Conservation (phyloP, 2,797 vertebrate species). For the Craterocephalus amniculus region DNA sequence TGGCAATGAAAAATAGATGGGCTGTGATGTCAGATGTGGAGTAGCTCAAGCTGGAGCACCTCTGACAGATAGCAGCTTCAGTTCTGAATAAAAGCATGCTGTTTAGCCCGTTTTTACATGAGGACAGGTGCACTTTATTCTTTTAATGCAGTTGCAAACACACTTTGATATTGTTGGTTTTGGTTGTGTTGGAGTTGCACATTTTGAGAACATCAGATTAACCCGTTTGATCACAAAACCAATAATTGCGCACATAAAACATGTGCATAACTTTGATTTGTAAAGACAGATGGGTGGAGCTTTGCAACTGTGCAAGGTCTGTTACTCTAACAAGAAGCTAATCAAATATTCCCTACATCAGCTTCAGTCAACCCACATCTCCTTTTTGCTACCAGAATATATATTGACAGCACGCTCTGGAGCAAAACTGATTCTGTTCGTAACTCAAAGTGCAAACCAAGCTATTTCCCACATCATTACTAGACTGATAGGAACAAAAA, state of each 20-base stretch:
- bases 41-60: constrained; percentile 69
- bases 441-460: constrained; percentile 31
- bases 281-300: constrained; percentile 40
- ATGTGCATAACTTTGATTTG: constrained; percentile 56
- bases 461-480: constrained; percentile 42
- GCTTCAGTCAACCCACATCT: constrained; percentile 56
- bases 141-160: constrained; percentile 31
- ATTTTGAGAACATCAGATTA: constrained; percentile 53
- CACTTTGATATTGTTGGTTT: constrained; percentile 27
- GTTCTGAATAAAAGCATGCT: constrained; percentile 40
- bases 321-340: constrained; percentile 30
- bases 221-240: constrained; percentile 42
- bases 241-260: constrained; percentile 49
- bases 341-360: constrained; percentile 63
- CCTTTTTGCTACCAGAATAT: constrained; percentile 63
- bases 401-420: constrained; percentile 38
- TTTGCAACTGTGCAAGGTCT: constrained; percentile 22
- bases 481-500: constrained; percentile 39
- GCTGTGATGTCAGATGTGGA: constrained; percentile 80
- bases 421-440: constrained; percentile 43
- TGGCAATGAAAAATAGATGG: constrained; percentile 83
- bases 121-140: constrained; percentile 39
- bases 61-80: constrained; percentile 67
- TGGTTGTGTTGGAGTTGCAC: constrained; percentile 16
- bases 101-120: constrained; percentile 37